Evolutionary conservation across 1,140 invertebrate genomes (phyloP).

Genomic region (Cherax destructor): DNA sequence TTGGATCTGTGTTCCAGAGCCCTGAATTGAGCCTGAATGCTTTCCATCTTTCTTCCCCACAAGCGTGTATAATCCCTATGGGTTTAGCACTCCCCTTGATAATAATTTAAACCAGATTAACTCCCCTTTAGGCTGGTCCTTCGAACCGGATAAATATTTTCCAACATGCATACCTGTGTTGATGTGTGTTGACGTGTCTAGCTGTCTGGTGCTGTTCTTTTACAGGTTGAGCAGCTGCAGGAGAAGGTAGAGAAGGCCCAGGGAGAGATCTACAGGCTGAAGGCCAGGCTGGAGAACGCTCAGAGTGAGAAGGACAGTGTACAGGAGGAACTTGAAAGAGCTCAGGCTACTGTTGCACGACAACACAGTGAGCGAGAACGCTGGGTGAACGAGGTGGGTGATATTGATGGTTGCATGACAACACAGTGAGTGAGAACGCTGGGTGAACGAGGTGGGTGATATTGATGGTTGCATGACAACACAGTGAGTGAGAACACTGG

Average conservation of each 20-base stretch:
- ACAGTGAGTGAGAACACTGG: slow-evolving; percentile 91
- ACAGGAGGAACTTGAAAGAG: slow-evolving; percentile 87
- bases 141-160: no score
- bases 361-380: slow-evolving; percentile 92
- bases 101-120: not conserved
- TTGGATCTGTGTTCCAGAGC: no score
- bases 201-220: not conserved
- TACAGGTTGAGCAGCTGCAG: slow-evolving; percentile 84
- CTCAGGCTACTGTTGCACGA: slow-evolving; percentile 77
- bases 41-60: no score
- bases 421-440: slow-evolving; percentile 91
- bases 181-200: not conserved
- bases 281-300: slow-evolving; percentile 94
- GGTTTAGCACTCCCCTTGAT: no score
- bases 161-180: no score
- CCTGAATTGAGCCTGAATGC: no score
- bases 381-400: slow-evolving; percentile 82
- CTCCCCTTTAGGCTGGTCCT: not conserved
- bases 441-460: slow-evolving; percentile 85
- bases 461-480: slow-evolving; percentile 83
- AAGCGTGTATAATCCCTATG: no score
- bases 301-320: slow-evolving; percentile 94
- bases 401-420: slow-evolving; percentile 78
- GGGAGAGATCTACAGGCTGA: slow-evolving; percentile 94
- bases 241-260: slow-evolving; percentile 95